Percentiles rank a stretch among this genome's conserved stretches.
phyloP scores from a whole-genome alignment of 2,797 vertebrate genomes.

The Microctenopoma lineatum region DNA sequence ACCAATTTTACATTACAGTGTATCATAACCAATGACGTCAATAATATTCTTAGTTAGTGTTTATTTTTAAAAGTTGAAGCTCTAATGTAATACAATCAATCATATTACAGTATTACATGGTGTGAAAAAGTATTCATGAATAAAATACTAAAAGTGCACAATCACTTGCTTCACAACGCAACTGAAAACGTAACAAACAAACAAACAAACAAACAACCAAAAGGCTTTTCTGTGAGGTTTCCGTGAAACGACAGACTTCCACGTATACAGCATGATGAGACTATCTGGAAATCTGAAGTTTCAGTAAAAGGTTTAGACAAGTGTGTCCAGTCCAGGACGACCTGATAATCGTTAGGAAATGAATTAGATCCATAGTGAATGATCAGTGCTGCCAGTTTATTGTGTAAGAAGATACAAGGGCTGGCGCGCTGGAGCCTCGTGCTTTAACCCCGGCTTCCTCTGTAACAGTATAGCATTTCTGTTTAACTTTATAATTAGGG shows the following conservation, averaged over 20 bases:
- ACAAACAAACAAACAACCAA: constrained; percentile 3
- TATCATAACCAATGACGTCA: too few relatives aligned
- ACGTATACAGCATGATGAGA: constrained; percentile 32
- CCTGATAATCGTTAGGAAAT: constrained; percentile 77
- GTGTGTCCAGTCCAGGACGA: constrained; percentile 56
- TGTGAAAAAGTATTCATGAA: too few relatives aligned
- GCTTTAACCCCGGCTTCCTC: constrained; percentile 74
- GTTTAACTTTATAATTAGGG: constrained; percentile 85
- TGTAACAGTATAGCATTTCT: constrained; percentile 79
- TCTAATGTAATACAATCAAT: too few relatives aligned
- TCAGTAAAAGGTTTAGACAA: constrained; percentile 67
- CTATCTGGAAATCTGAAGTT: constrained; percentile 60
- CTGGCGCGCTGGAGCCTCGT: constrained; percentile 49
- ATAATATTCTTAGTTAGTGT: too few relatives aligned
- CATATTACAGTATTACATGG: too few relatives aligned
- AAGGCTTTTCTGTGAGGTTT: constrained; percentile 15
- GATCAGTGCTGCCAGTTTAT: constrained; percentile 67
- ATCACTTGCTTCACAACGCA: neutral
- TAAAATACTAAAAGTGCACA: neutral
- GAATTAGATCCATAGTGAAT: constrained; percentile 75
- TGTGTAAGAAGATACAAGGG: constrained; percentile 76
- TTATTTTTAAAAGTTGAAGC: too few relatives aligned
- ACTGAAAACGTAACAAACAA: neutral
- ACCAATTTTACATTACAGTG: neutral
- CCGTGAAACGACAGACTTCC: constrained; percentile 20